Evolutionary conservation across 2,888 invertebrate species (phyloP), one percentile per base, ranked within the genome.

Genomic region (Tetropium fuscum): DNA sequence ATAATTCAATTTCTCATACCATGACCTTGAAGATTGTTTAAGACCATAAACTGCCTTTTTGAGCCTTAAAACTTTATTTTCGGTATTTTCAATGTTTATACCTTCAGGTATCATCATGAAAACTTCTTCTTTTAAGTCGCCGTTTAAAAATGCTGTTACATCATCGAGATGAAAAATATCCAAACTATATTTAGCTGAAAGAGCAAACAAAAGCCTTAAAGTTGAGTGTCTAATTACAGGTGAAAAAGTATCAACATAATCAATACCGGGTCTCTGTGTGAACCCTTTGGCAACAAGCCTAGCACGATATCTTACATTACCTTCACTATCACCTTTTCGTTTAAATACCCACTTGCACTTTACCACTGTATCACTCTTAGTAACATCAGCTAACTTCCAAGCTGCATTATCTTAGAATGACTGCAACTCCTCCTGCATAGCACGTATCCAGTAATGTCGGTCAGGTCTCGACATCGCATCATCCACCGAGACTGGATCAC

Each of bases 121-220:
- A 18, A 51, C 40, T 10, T 18, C 11, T 5, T 51, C 11, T 25
- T 20, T 13, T 25, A 49, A 38, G 11, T 8, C 6, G 25, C 38
- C 36, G 18, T 51, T 51, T 4, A 38, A 16, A 49, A 38, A 11
- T n/a, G n/a, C n/a, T n/a, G n/a, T n/a, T n/a, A n/a, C n/a, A n/a
- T 22, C 25, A 44, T 6, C 25, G 7, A 63, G 22, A 36, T 67
- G 58, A 19, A 13, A 7, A 6, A 54, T 30, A 10, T 30, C 11
- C 5, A 30, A 30, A 30, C 11, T 11, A 10, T 11, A 30, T 10
- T 11, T 30, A n/a, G 58, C 22, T 16, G 45, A 58, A 47, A 32
- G 11, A 15, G 55, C 27, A 48, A 66, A 5, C 13, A 32, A 13
- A 10, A 32, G 6, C 32, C 32, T 32, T 32, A 32, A 32, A 32